Percentiles rank a stretch among this genome's conserved stretches.
phyloP scores from a whole-genome alignment of 1,140 invertebrate genomes.

The Leptoteleia sp. region DNA sequence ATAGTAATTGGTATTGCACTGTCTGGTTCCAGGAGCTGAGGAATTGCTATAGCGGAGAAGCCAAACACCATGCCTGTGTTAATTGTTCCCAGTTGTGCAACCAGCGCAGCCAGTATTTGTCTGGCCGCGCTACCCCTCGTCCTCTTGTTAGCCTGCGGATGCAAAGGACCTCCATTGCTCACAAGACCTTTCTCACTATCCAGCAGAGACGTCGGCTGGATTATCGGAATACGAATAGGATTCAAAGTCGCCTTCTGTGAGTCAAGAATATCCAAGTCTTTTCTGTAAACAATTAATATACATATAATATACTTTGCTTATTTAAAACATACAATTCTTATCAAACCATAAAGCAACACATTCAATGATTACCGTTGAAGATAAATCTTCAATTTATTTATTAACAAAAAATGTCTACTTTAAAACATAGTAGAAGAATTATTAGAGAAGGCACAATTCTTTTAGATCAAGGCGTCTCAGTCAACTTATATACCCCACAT shows the following conservation, averaged over 20 bases:
- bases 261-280: constrained; percentile 59
- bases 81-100: constrained; percentile 86
- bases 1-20: constrained; percentile 83
- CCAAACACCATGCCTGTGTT: constrained; percentile 88
- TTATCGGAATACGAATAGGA: constrained; percentile 67
- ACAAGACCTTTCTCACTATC: constrained; percentile 68
- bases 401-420: too few relatives aligned
- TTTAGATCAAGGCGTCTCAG: too few relatives aligned
- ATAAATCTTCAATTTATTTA: too few relatives aligned
- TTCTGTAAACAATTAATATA: constrained; percentile 69
- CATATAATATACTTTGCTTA: too few relatives aligned
- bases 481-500: too few relatives aligned
- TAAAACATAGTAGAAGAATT: too few relatives aligned
- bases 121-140: constrained; percentile 81
- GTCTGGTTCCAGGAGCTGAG: constrained; percentile 83
- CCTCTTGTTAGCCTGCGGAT: constrained; percentile 72
- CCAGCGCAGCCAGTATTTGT: constrained; percentile 84
- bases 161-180: constrained; percentile 57
- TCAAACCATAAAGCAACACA: too few relatives aligned
- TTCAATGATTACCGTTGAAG: too few relatives aligned
- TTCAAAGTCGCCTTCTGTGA: constrained; percentile 69
- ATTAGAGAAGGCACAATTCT: too few relatives aligned
- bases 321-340: too few relatives aligned
- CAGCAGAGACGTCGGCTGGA: constrained; percentile 60
- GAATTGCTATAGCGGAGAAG: constrained; percentile 87